Conservation (phyloP, 1,140 invertebrate species). For the Nixonia krombeini region DNA sequence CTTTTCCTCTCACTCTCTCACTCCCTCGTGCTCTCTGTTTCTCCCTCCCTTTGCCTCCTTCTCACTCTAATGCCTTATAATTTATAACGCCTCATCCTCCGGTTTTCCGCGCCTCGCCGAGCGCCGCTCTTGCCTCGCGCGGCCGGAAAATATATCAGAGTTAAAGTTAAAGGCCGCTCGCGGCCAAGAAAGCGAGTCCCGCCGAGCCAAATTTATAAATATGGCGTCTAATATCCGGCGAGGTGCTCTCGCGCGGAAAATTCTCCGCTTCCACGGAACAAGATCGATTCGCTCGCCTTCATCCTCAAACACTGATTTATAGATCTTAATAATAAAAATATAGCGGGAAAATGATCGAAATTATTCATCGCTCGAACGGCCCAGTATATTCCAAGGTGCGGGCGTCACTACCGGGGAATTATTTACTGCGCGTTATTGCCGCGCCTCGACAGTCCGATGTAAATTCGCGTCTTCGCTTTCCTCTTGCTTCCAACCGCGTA, state of each 20-base stretch:
- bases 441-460: too few relatives aligned
- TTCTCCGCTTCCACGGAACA: conserved; percentile 13
- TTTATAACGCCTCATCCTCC: conserved; percentile 60
- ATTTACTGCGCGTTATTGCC: conserved; percentile 1
- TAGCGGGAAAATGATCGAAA: conserved; percentile 27
- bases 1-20: conserved; percentile 25
- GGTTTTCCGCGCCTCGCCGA: conserved; percentile 28
- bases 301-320: conserved; percentile 46
- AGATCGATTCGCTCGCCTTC: conserved; percentile 34
- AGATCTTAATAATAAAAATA: conserved; percentile 44
- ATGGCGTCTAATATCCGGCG: conserved; percentile 61
- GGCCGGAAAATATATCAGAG: conserved; percentile 66
- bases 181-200: conserved; percentile 55
- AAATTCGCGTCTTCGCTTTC: not conserved
- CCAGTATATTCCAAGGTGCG: conserved; percentile 24
- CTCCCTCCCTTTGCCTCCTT: conserved; percentile 4
- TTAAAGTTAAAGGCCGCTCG: conserved; percentile 65
- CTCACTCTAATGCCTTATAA: conserved; percentile 62
- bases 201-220: conserved; percentile 64
- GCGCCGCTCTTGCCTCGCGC: conserved; percentile 30
- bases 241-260: conserved; percentile 34
- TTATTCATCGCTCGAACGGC: conserved; percentile 34
- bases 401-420: conserved; percentile 24
- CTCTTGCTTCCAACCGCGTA: too few relatives aligned
- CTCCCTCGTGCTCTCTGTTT: conserved; percentile 16